These are phyloP conservation scores for Labia minor DNA, from an alignment of 2,888 invertebrate species.

Conservation along the genomic window DNA sequence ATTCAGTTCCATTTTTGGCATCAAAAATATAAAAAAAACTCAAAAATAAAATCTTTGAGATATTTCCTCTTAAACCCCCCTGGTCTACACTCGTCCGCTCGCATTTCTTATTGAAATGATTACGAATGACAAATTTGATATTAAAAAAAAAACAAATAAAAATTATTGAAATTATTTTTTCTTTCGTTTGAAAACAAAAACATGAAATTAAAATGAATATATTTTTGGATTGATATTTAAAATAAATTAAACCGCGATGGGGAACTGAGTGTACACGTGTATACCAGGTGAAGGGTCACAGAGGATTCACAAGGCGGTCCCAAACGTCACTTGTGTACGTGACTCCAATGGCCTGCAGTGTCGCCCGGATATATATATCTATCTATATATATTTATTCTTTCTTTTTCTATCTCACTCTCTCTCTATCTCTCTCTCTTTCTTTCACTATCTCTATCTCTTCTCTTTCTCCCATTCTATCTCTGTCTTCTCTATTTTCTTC, in stretches of 20 bases:
- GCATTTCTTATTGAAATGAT: too few relatives aligned
- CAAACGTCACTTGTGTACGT: conserved; percentile 13
- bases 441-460: conserved; percentile 18
- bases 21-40: neutral
- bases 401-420: conserved; percentile 20
- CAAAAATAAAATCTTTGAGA: conserved; percentile 17
- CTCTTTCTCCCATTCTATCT: conserved; percentile 3
- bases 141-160: too few relatives aligned
- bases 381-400: neutral
- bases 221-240: too few relatives aligned
- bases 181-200: too few relatives aligned
- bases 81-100: conserved; percentile 26
- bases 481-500: neutral
- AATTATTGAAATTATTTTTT: too few relatives aligned
- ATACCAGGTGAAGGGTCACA: conserved; percentile 26
- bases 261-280: conserved; percentile 28
- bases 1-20: conserved; percentile 25
- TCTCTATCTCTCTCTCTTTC: conserved; percentile 18
- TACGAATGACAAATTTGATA: too few relatives aligned
- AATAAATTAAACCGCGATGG: neutral
- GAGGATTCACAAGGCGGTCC: conserved; percentile 13
- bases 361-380: neutral
- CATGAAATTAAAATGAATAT: too few relatives aligned
- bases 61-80: conserved; percentile 24
- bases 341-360: conserved; percentile 5